Base-by-base conservation (phyloP, 2,797 vertebrate species). In the Rhadinocentrus ornatus region DNA sequence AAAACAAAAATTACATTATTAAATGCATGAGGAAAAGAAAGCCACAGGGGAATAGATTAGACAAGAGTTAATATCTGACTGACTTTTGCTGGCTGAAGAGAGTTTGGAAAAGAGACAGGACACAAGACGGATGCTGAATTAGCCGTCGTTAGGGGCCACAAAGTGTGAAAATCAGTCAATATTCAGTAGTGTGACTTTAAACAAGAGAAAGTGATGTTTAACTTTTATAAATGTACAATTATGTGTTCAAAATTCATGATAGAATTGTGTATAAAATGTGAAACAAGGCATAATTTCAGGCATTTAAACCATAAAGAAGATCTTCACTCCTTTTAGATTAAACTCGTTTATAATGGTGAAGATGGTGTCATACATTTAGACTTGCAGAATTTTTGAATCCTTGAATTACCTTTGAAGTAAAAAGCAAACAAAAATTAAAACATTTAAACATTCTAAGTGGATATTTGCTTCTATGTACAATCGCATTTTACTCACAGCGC, bases 401-500 rank as follows among this genome's bases (percentile, higher is more conserved):
- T 7, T 54, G 12, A 13, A 27, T 6, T 13, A 54, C 52, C 52
- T 54, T 8, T 16, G 15, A 16, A 27, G 26, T 29, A 54, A 27
- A 27, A 27, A 15, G 4, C 12, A 54, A 54, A 54, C 13, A 16
- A 27, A 27, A 13, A 54, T 15, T 2, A 54, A 27, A 27, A 29
- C 26, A 54, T 65, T 8, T n/a, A n/a, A 24, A 18, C 5, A 44
- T 57, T 10, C 35, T 57, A 3, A 29, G 15, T 4, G 29, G 71
- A 57, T 39, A 62, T 12, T 24, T 54, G 46, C 20, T 64, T 6
- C 52, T 10, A 2, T 46, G 3, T n/a, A 9, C 41, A 8, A 46
- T 8, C 22, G 18, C 10, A 9, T 24, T 46, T 58, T 58, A 90
- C 89, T 86, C 64, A 93, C 91, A 76, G 27, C n/a, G 3, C 1